Conservation (phyloP, 2,888 invertebrate species). For the Germaria angustata region DNA sequence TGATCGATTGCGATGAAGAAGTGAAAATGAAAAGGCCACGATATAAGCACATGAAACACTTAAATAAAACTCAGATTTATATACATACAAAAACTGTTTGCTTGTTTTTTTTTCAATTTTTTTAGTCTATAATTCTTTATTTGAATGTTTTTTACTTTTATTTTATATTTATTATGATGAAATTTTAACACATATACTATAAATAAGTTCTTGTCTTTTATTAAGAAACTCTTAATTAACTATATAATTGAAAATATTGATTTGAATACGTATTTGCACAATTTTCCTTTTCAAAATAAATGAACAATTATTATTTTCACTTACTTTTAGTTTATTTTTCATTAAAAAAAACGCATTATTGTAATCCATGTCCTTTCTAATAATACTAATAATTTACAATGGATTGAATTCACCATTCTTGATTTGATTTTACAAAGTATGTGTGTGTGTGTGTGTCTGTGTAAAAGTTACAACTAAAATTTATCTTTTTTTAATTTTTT, state of each 20-base stretch:
- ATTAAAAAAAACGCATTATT: conserved; percentile 31
- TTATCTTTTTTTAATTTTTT: background rate
- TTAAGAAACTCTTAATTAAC: conserved; percentile 64
- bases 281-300: conserved; percentile 52
- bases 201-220: conserved; percentile 51
- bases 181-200: conserved; percentile 65
- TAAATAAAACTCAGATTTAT: conserved; percentile 21
- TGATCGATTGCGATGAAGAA: no score
- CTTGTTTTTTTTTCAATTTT: background rate
- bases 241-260: conserved; percentile 60
- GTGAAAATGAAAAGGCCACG: no score
- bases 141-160: conserved; percentile 22
- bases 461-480: conserved; percentile 14
- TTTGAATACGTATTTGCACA: conserved; percentile 61
- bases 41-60: no score
- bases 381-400: conserved; percentile 41
- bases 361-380: conserved; percentile 20
- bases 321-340: conserved; percentile 22
- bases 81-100: no score
- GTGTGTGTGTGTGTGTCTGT: no score
- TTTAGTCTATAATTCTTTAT: conserved; percentile 31
- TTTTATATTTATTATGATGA: conserved; percentile 50
- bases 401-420: background rate
- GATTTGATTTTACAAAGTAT: background rate
- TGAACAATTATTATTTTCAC: conserved; percentile 9